Conservation (phyloP, 1,140 invertebrate species). For the Tachypleus tridentatus region DNA sequence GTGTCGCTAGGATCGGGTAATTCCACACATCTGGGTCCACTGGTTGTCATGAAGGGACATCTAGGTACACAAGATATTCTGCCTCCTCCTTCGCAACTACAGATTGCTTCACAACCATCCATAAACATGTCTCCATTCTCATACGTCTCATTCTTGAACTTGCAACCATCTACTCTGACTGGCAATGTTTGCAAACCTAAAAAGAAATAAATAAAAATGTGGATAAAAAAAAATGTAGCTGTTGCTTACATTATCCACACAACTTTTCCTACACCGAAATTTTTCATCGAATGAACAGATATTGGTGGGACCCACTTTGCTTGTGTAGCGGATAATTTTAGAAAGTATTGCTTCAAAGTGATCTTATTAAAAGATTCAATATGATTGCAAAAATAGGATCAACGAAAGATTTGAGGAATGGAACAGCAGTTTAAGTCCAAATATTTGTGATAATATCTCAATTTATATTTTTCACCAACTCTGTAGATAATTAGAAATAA, state of each 20-base stretch:
- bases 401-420: no score
- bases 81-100: conserved; percentile 27
- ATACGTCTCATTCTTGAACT: conserved; percentile 27
- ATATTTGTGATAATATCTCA: no score
- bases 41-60: conserved; percentile 15
- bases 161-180: conserved; percentile 24
- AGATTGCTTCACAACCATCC: conserved; percentile 31
- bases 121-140: conserved; percentile 25
- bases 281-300: background rate
- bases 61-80: conserved; percentile 26
- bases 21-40: conserved; percentile 18
- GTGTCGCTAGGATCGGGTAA: conserved; percentile 27
- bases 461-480: no score
- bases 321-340: no score
- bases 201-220: no score
- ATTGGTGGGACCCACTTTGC: background rate
- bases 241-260: background rate
- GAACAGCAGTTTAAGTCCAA: no score
- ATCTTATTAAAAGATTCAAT: no score
- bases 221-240: no score
- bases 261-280: background rate
- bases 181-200: background rate
- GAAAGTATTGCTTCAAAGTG: no score
- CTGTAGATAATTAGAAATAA: no score
- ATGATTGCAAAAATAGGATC: no score